These are phyloP conservation scores for Brenthis hecate DNA, from an alignment of 2,888 invertebrate genomes.

Conservation along the genomic window DNA sequence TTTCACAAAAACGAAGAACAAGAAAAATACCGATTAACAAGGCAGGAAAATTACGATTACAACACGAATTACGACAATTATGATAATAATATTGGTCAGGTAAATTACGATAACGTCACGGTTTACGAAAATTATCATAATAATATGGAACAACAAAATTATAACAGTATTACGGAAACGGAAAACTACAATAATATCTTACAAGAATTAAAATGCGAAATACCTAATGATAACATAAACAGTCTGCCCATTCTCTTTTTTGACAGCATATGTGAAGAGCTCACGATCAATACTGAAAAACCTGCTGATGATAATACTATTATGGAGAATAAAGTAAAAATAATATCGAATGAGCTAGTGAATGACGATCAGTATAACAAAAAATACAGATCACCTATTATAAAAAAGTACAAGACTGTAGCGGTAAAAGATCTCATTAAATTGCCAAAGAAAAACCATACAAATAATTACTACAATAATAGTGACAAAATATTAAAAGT, in stretches of 20 bases:
- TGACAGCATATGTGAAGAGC: conserved; percentile 32
- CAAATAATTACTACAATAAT: no score
- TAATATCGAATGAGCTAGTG: conserved; percentile 35
- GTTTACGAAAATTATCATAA: conserved; percentile 11
- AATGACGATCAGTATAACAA: conserved; percentile 29
- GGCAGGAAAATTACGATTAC: no score
- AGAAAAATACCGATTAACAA: no score
- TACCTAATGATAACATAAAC: conserved; percentile 18
- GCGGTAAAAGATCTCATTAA: no score
- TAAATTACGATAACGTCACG: conserved; percentile 15
- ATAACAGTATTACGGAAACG: background rate
- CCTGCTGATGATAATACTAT: conserved; percentile 25
- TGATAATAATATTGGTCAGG: conserved; percentile 15
- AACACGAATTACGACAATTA: conserved; percentile 8
- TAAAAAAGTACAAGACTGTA: no score
- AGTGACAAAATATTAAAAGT: no score
- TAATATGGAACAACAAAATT: conserved; percentile 12
- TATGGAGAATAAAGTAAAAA: conserved; percentile 35
- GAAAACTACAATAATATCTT: conserved; percentile 14
- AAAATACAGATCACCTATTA: background rate
- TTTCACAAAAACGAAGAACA: no score
- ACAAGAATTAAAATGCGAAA: conserved; percentile 6
- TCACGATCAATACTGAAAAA: conserved; percentile 36
- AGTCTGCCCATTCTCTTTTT: conserved; percentile 33
- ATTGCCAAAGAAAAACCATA: no score